Percentiles rank a stretch among this genome's conserved stretches.
Evolutionary conservation across 2,113 vertebrate genomes (phyloP).

Genomic region (Chaetops frenatus): DNA sequence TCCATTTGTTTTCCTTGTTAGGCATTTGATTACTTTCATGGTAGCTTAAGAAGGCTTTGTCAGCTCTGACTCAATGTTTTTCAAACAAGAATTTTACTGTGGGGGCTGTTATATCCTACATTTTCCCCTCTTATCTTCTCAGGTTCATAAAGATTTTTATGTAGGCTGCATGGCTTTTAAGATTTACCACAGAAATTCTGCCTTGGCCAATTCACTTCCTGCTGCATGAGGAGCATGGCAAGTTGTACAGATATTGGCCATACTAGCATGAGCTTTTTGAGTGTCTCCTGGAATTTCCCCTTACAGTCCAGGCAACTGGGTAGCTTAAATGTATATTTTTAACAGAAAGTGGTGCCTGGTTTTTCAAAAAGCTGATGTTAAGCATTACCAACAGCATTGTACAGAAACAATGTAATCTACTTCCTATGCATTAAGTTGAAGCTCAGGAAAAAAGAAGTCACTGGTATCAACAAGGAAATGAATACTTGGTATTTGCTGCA

Average conservation of each 20-base stretch:
- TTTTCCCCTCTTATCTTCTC: background rate
- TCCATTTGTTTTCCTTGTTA: background rate
- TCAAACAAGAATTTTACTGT: background rate
- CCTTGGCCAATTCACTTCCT: background rate
- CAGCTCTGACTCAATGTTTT: background rate
- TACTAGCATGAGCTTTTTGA: background rate
- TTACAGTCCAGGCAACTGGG: background rate
- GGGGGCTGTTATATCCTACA: background rate
- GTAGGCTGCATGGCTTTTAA: background rate
- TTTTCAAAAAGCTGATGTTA: background rate
- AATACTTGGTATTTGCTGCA: background rate
- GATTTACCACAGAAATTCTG: background rate
- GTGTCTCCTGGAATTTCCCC: background rate
- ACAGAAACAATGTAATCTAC: background rate
- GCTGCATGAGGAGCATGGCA: accelerated
- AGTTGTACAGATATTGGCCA: background rate
- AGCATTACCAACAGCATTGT: background rate
- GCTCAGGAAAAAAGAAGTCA: background rate
- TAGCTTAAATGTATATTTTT: background rate
- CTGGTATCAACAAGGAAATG: background rate
- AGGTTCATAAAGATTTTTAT: background rate
- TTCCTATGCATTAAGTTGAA: background rate
- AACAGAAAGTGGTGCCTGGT: background rate
- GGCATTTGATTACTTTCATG: background rate
- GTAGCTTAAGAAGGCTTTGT: background rate